Conservation (phyloP, 2,797 vertebrate species). For the Argya squamiceps region DNA sequence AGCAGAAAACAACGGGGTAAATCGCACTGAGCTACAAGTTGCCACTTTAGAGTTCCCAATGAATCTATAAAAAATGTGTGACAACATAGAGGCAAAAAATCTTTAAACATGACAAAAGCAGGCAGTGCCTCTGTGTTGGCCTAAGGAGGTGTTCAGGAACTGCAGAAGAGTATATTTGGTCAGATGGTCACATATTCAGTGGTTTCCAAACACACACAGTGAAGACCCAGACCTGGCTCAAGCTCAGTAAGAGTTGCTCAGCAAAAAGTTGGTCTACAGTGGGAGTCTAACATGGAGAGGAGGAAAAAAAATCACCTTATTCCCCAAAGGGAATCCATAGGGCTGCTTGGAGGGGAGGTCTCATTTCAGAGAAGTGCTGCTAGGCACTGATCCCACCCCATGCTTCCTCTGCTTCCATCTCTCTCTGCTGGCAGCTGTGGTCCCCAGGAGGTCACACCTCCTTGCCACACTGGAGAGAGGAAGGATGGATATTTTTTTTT, state of each 20-base stretch:
- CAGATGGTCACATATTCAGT: not conserved
- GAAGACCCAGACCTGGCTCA: not conserved
- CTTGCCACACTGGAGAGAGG: not conserved
- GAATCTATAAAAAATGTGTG: not conserved
- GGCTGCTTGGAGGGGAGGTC: not conserved
- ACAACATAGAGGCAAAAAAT: not conserved
- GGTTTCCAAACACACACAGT: not conserved
- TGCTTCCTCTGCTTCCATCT: not conserved
- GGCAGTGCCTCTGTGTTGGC: not conserved
- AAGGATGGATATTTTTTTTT: not conserved
- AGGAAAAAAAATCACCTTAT: not conserved
- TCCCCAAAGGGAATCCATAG: not conserved
- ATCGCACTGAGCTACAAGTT: not conserved
- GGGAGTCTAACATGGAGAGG: not conserved
- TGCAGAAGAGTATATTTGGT: not conserved
- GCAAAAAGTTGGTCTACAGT: not conserved
- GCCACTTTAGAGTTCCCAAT: not conserved
- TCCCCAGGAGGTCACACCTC: rapidly evolving
- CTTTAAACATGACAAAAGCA: not conserved
- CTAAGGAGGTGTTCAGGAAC: not conserved
- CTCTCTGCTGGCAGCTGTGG: not conserved
- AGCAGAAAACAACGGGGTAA: slow-evolving; percentile 45
- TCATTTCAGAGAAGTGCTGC: not conserved
- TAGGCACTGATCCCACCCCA: not conserved
- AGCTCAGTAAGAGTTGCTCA: not conserved